Conservation (phyloP, 2,888 invertebrate genomes). For the Hetaerina titia region DNA sequence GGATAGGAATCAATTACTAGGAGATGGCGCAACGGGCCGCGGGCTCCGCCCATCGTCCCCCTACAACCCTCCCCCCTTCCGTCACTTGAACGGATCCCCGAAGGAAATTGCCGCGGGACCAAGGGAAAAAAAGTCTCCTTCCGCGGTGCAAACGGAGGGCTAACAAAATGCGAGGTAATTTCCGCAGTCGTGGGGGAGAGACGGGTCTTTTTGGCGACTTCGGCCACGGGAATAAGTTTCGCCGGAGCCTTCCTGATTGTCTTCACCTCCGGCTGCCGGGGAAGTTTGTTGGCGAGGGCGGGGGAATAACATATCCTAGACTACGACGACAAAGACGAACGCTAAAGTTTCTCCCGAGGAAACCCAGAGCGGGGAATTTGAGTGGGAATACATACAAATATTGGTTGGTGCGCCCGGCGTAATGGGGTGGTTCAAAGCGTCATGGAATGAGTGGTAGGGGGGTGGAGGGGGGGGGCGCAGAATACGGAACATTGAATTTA, state of each 20-base stretch:
- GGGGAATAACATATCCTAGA: not conserved
- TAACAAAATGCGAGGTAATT: not conserved
- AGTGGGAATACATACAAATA: not conserved
- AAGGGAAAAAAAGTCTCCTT: not conserved
- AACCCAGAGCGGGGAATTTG: not conserved
- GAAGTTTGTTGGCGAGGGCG: not conserved
- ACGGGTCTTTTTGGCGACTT: not conserved
- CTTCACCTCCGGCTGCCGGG: not conserved
- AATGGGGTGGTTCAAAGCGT: not conserved
- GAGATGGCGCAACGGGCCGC: too few species aligned
- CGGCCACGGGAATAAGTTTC: not conserved
- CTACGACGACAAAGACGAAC: not conserved
- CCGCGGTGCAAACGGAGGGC: not conserved
- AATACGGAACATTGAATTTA: not conserved
- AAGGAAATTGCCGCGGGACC: too few species aligned
- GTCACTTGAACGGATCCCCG: too few species aligned
- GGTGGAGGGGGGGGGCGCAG: not conserved
- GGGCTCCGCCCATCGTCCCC: too few species aligned
- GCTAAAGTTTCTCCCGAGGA: not conserved
- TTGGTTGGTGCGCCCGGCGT: not conserved
- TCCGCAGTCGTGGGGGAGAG: not conserved
- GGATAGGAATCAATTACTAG: too few species aligned
- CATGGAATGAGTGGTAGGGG: not conserved
- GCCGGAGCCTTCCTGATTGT: not conserved
- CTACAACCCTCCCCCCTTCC: too few species aligned